phyloP scores from a whole-genome alignment of 2,888 invertebrate species.

The Tenthredo distinguenda region DNA sequence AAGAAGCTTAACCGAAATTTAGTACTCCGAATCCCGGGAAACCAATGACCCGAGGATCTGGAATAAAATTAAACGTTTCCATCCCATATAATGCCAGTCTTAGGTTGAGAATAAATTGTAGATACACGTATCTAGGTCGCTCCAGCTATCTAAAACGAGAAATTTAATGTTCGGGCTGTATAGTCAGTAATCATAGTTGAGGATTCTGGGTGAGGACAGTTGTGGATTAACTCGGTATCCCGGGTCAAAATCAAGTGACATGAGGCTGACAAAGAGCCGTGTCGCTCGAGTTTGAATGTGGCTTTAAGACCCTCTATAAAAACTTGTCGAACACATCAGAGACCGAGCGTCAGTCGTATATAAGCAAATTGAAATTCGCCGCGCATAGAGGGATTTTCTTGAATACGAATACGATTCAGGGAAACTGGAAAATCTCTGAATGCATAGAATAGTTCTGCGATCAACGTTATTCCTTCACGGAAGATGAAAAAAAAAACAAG shows the following conservation, averaged over 20 bases:
- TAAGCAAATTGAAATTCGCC: neutral
- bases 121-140: neutral
- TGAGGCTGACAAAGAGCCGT: neutral
- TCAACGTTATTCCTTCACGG: neutral
- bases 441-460: neutral
- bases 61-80: neutral
- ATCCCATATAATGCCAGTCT: neutral
- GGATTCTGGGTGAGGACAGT: neutral
- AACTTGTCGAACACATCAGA: slow-evolving; percentile 14
- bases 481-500: neutral
- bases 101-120: neutral
- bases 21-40: neutral
- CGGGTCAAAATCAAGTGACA: neutral
- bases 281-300: neutral
- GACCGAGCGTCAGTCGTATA: neutral
- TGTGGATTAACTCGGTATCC: slow-evolving; percentile 12
- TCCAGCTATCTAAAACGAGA: neutral
- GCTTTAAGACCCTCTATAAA: slow-evolving; percentile 10
- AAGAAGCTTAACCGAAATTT: neutral
- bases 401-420: slow-evolving; percentile 3
- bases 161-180: neutral
- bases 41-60: neutral
- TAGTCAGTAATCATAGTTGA: neutral
- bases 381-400: neutral
- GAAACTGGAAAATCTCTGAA: neutral